Conservation (phyloP, 2,888 invertebrate genomes). For the Hypena proboscidalis region DNA sequence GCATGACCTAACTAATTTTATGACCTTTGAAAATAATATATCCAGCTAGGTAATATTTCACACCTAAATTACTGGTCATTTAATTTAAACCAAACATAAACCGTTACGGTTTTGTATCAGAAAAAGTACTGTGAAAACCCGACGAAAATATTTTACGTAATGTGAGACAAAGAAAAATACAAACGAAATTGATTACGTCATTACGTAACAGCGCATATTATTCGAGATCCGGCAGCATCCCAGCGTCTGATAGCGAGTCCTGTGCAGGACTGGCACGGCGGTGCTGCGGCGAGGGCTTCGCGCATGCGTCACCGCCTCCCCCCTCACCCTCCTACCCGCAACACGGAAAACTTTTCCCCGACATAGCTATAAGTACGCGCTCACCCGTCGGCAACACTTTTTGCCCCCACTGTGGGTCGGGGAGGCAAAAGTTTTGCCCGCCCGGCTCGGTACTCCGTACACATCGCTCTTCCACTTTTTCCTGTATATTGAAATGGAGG, state of each 20-base stretch:
- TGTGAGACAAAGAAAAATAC: not conserved
- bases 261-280: slow-evolving; percentile 74
- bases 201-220: slow-evolving; percentile 60
- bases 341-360: slow-evolving; percentile 85
- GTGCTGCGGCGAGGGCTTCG: slow-evolving; percentile 63
- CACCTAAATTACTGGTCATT: not conserved
- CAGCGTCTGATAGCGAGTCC: slow-evolving; percentile 63
- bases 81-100: too few relatives aligned
- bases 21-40: slow-evolving; percentile 29
- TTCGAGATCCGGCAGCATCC: slow-evolving; percentile 42
- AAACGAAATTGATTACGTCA: slow-evolving; percentile 24
- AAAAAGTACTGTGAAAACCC: not conserved
- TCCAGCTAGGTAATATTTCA: not conserved
- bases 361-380: slow-evolving; percentile 81
- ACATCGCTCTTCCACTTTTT: slow-evolving; percentile 85
- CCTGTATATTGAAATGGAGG: slow-evolving; percentile 85
- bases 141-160: not conserved
- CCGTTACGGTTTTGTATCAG: not conserved
- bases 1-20: slow-evolving; percentile 55
- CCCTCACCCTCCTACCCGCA: slow-evolving; percentile 73
- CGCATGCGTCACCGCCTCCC: slow-evolving; percentile 73
- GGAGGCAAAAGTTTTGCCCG: slow-evolving; percentile 82
- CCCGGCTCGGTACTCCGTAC: slow-evolving; percentile 80
- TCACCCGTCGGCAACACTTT: slow-evolving; percentile 84
- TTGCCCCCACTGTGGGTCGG: slow-evolving; percentile 77